These are phyloP conservation scores for Xenus cinereus DNA, from an alignment of 2,113 vertebrate genomes.

Conservation along the genomic window DNA sequence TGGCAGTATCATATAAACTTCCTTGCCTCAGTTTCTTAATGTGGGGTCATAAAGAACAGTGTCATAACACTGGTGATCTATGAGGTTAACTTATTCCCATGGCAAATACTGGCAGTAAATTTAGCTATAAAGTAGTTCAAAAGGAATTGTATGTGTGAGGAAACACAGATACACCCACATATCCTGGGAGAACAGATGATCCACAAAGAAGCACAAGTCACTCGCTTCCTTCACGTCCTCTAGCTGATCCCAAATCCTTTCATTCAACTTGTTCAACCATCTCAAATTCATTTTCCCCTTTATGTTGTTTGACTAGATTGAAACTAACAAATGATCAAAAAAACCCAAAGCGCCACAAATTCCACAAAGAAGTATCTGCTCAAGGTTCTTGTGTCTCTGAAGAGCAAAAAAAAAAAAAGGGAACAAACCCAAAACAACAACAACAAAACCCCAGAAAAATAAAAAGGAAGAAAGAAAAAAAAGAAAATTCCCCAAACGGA, in stretches of 20 bases:
- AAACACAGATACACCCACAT: not conserved
- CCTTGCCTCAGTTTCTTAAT: not conserved
- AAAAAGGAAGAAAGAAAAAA: not conserved
- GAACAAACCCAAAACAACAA: too few relatives aligned
- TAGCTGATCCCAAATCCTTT: not conserved
- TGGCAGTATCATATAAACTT: not conserved
- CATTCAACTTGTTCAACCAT: not conserved
- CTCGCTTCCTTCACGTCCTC: not conserved
- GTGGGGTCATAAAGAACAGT: not conserved
- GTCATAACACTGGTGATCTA: not conserved
- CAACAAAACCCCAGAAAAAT: not conserved
- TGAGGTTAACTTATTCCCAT: not conserved
- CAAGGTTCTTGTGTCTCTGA: not conserved
- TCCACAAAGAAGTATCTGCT: not conserved
- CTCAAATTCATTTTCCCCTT: not conserved
- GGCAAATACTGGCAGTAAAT: not conserved
- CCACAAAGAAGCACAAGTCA: not conserved
- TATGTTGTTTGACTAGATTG: not conserved
- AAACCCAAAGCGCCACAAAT: accelerated
- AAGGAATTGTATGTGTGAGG: not conserved
- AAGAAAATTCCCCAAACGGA: not conserved
- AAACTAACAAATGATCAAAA: not conserved
- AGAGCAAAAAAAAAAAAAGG: not conserved
- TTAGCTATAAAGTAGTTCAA: not conserved
- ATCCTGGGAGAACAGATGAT: not conserved